Conservation (phyloP, 2,113 vertebrate species). For the Hippocampus comes region DNA sequence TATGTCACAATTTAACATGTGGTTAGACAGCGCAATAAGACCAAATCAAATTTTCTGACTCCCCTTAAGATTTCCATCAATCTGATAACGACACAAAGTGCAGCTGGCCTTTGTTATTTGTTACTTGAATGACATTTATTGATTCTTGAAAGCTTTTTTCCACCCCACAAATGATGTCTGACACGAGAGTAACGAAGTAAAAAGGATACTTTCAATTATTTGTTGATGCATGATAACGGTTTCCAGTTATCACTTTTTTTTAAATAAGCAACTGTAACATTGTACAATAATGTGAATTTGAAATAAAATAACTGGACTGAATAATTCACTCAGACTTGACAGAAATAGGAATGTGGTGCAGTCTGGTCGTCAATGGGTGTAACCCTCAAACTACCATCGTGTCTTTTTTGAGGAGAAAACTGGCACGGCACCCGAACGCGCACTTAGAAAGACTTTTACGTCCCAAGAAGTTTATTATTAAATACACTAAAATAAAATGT, state of each 20-base stretch:
- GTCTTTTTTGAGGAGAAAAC: not conserved
- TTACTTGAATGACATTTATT: not conserved
- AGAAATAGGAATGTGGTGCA: constrained; percentile 19
- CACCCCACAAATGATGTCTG: not conserved
- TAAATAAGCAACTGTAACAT: not conserved
- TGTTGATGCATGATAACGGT: not conserved
- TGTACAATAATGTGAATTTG: not conserved
- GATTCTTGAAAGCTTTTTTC: not conserved
- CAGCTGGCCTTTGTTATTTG: not conserved
- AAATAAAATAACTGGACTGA: not conserved
- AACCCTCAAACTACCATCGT: constrained; percentile 18
- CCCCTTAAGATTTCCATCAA: not conserved
- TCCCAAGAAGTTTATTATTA: not conserved
- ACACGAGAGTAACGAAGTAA: too few species aligned
- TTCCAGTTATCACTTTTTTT: not conserved
- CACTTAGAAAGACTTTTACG: not conserved
- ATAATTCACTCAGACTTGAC: not conserved
- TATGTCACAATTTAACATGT: not conserved
- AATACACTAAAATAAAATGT: constrained; percentile 9
- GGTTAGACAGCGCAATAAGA: not conserved
- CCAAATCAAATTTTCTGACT: not conserved
- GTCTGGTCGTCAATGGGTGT: constrained; percentile 36
- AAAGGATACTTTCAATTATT: not conserved
- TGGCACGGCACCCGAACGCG: constrained; percentile 5
- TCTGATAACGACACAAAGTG: not conserved